These are phyloP conservation scores for Ceuthmochares aereus DNA, from an alignment of 2,113 vertebrate species.

Conservation along the genomic window DNA sequence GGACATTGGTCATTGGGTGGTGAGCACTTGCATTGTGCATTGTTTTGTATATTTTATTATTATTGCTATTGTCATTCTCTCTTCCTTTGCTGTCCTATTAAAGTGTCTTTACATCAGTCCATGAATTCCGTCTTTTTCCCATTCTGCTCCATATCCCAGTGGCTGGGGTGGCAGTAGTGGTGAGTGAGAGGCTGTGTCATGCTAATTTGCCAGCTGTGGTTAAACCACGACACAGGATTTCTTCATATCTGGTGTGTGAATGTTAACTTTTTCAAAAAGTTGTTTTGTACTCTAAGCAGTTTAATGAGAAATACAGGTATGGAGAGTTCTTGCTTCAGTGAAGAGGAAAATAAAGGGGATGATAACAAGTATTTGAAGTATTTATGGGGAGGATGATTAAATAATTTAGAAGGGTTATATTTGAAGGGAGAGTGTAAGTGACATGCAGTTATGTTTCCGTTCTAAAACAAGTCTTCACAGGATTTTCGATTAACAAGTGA, in stretches of 20 bases:
- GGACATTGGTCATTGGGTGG: too few relatives aligned
- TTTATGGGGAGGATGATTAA: neutral
- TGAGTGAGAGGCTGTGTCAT: too few relatives aligned
- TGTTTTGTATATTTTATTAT: too few relatives aligned
- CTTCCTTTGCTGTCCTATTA: too few relatives aligned
- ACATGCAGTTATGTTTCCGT: neutral
- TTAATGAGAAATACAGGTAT: neutral
- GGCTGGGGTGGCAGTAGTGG: too few relatives aligned
- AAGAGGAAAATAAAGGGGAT: neutral
- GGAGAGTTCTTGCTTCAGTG: neutral
- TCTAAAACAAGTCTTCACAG: constrained; percentile 21
- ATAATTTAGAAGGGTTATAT: neutral
- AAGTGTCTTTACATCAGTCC: too few relatives aligned
- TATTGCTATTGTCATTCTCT: too few relatives aligned
- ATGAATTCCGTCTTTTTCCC: too few relatives aligned
- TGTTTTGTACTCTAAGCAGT: neutral
- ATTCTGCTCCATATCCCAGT: too few relatives aligned
- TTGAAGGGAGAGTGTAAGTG: neutral
- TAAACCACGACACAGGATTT: neutral
- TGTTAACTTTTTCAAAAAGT: neutral
- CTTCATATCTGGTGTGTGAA: neutral
- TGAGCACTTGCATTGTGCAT: too few relatives aligned
- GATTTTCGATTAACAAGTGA: constrained; percentile 27
- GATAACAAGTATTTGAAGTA: neutral
- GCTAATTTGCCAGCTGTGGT: too few relatives aligned